Evolutionary conservation across 2,888 invertebrate species (phyloP).

Genomic region (Polydesmus complanatus): DNA sequence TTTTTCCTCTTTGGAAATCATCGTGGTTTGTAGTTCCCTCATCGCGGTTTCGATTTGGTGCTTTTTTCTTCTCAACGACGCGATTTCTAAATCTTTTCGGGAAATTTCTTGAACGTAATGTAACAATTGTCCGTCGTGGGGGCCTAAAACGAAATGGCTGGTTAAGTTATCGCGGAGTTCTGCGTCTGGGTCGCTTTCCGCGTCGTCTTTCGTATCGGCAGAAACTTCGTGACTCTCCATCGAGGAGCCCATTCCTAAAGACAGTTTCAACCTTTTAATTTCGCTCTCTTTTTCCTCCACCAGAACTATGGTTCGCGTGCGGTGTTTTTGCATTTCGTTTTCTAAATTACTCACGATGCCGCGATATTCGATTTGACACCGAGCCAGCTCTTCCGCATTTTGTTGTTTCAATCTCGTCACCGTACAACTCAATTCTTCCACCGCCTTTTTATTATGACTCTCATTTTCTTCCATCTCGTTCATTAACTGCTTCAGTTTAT

Average conservation of each 20-base stretch:
- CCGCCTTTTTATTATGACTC: slow-evolving; percentile 43
- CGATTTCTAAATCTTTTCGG: slow-evolving; percentile 61
- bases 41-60: slow-evolving; percentile 41
- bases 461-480: slow-evolving; percentile 49
- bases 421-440: slow-evolving; percentile 24
- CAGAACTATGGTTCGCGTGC: slow-evolving; percentile 60
- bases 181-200: not conserved
- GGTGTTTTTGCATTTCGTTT: slow-evolving; percentile 56
- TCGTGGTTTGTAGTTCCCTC: slow-evolving; percentile 37
- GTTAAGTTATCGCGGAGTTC: not conserved
- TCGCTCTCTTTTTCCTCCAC: slow-evolving; percentile 61
- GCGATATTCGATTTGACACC: slow-evolving; percentile 39
- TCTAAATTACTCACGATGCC: slow-evolving; percentile 46
- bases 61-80: slow-evolving; percentile 54
- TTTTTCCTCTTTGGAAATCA: slow-evolving; percentile 42
- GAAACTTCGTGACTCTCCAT: not conserved
- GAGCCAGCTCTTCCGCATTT: slow-evolving; percentile 32
- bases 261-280: slow-evolving; percentile 27
- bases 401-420: slow-evolving; percentile 27
- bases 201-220: not conserved
- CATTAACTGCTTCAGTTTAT: slow-evolving; percentile 48
- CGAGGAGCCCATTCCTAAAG: slow-evolving; percentile 8
- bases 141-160: not conserved
- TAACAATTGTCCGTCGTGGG: slow-evolving; percentile 39
- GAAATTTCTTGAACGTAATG: slow-evolving; percentile 73